Conservation (phyloP, 2,797 vertebrate genomes). For the Chrosomus eos region DNA sequence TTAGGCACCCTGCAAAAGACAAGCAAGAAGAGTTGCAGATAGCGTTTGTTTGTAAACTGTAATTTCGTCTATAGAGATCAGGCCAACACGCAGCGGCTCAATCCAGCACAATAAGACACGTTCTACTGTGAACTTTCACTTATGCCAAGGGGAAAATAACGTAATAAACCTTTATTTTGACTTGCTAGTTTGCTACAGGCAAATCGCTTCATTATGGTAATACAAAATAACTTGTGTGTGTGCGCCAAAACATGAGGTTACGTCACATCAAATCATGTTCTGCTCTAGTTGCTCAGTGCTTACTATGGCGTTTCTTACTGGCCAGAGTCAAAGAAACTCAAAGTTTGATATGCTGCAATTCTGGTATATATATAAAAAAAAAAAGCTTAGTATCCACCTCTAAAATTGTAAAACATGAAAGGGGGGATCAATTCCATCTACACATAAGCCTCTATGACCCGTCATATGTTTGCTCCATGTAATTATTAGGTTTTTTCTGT, state of each 20-base stretch:
- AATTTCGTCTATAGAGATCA: not conserved
- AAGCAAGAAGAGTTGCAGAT: constrained; percentile 2
- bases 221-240: not conserved
- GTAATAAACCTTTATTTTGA: not conserved
- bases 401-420: not conserved
- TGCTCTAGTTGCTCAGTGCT: not conserved
- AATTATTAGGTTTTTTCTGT: constrained; percentile 9
- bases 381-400: no score
- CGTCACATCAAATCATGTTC: not conserved
- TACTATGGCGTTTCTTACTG: not conserved
- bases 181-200: not conserved
- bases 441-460: not conserved
- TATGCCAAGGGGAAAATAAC: not conserved
- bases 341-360: not conserved
- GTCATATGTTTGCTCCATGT: not conserved
- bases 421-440: not conserved
- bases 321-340: no score
- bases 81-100: not conserved
- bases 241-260: constrained; percentile 12
- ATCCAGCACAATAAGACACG: not conserved
- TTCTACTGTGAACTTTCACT: not conserved
- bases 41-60: not conserved
- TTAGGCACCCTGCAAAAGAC: not conserved
- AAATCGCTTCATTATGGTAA: constrained; percentile 3
- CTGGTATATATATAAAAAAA: not conserved